Conservation (phyloP, 1,140 invertebrate genomes). For the Saxidomus purpurata region DNA sequence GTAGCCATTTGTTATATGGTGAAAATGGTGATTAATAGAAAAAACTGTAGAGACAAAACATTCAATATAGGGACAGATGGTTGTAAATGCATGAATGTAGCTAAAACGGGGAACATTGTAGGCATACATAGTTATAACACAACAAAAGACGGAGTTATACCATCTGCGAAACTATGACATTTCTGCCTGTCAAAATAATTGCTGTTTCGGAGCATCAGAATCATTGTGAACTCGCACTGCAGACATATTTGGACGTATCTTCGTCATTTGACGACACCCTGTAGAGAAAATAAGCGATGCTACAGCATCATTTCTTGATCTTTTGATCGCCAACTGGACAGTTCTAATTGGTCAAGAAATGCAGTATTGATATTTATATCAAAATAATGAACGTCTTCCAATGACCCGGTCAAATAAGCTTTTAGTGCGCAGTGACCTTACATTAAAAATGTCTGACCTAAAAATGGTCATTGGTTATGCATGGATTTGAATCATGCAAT, state of each 20-base stretch:
- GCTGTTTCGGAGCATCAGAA: neutral
- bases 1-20: conserved; percentile 18
- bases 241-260: conserved; percentile 55
- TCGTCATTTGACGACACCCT: conserved; percentile 31
- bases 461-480: conserved; percentile 47
- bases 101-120: neutral
- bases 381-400: conserved; percentile 44
- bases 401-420: conserved; percentile 57
- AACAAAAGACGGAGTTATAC: conserved; percentile 37
- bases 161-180: conserved; percentile 53
- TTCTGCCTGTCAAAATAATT: conserved; percentile 50
- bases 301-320: conserved; percentile 45
- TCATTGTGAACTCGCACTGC: conserved; percentile 16
- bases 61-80: conserved; percentile 52
- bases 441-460: conserved; percentile 36
- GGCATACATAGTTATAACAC: conserved; percentile 34
- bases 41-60: conserved; percentile 43
- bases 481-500: conserved; percentile 39
- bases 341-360: conserved; percentile 56
- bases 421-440: conserved; percentile 61
- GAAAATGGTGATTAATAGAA: conserved; percentile 30
- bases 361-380: conserved; percentile 57
- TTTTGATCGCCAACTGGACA: neutral
- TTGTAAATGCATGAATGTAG: conserved; percentile 34
- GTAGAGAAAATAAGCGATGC: conserved; percentile 54